phyloP scores from a whole-genome alignment of 2,113 vertebrate genomes.

The Thamnaconus septentrionalis region DNA sequence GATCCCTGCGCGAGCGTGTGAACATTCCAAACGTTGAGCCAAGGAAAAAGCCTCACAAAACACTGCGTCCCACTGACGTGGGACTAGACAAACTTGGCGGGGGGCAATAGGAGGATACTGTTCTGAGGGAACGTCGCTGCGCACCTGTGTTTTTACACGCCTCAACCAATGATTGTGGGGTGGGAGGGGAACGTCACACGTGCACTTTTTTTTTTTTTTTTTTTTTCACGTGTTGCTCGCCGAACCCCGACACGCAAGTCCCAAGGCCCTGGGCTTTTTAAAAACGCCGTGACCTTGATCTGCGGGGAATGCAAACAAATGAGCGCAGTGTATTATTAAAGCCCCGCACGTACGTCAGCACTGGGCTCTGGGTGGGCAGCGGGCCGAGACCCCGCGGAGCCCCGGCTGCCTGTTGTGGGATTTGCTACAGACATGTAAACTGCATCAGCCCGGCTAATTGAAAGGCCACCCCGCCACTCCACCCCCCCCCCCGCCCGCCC shows the following conservation, averaged over 20 bases:
- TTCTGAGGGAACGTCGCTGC: neutral
- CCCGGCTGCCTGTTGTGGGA: constrained; percentile 57
- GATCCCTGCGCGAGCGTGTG: neutral
- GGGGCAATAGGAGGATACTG: neutral
- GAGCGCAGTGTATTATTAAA: constrained; percentile 55
- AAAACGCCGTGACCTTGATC: constrained; percentile 62
- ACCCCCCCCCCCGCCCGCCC: too few species aligned
- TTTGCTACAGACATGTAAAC: constrained; percentile 53
- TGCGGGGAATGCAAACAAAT: constrained; percentile 67
- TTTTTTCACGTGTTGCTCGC: constrained; percentile 17
- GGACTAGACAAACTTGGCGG: neutral
- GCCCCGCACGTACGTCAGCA: constrained; percentile 60
- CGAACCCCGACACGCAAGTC: constrained; percentile 20
- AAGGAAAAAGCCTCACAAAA: constrained; percentile 20
- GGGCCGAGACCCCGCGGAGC: constrained; percentile 61
- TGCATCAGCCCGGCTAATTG: constrained; percentile 50
- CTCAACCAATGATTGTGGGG: too few species aligned
- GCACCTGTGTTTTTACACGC: neutral
- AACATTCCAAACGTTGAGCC: constrained; percentile 13
- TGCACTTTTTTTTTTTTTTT: constrained; percentile 8
- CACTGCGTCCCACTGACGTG: neutral
- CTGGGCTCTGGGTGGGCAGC: constrained; percentile 51
- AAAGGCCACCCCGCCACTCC: neutral
- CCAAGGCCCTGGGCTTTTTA: neutral
- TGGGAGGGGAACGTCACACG: neutral